Conservation (phyloP, 2,797 vertebrate species). For the Kryptopterus vitreolus region DNA sequence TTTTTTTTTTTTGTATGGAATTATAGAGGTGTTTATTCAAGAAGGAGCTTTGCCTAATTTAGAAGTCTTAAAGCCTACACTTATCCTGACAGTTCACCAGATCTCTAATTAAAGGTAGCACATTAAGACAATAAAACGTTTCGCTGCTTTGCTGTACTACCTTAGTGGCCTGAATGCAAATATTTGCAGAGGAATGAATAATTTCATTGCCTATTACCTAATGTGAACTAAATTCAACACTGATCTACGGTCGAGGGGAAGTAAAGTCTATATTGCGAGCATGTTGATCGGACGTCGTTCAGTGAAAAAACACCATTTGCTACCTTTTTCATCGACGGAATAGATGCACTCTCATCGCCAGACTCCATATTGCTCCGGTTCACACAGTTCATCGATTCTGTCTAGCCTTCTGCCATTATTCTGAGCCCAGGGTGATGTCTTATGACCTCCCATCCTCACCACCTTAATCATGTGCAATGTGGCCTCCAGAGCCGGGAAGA, state of each 20-base stretch:
- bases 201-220: not conserved
- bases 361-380: not conserved
- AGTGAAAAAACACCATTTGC: slow-evolving; percentile 1
- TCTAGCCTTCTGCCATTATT: slow-evolving; percentile 14
- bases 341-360: not conserved
- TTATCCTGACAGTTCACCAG: slow-evolving; percentile 13
- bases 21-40: slow-evolving; percentile 3
- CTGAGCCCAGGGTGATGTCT: slow-evolving; percentile 7
- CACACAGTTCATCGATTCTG: slow-evolving; percentile 8
- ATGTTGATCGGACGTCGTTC: slow-evolving; percentile 10
- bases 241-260: not conserved
- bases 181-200: slow-evolving; percentile 16
- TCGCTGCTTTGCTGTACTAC: not conserved
- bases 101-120: not conserved
- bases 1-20: not conserved
- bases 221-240: slow-evolving; percentile 1
- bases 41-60: not conserved
- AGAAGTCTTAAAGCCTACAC: slow-evolving; percentile 17
- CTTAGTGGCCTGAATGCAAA: slow-evolving; percentile 2
- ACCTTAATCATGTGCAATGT: slow-evolving; percentile 2
- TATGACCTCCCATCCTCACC: not conserved
- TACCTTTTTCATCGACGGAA: too few relatives aligned
- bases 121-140: slow-evolving; percentile 3
- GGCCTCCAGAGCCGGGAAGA: slow-evolving; percentile 8
- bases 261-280: slow-evolving; percentile 32